Base-by-base conservation (phyloP, 2,888 invertebrate genomes). In the Leptogaster cylindrica region DNA sequence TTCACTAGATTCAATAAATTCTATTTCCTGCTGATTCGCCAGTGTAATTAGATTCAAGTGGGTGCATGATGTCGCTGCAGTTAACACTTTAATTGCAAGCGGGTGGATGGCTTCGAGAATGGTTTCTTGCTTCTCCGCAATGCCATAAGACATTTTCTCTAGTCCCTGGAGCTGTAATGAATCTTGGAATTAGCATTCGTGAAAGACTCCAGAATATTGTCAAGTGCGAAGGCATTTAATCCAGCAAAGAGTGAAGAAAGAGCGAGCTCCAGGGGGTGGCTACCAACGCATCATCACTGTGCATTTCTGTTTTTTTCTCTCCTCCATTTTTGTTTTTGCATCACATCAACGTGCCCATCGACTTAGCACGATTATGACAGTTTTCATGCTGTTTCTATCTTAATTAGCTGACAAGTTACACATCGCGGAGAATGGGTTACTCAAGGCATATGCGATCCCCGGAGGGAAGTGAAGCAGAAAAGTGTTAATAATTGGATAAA, bases 41-140 rank as follows among this genome's bases (percentile, higher is more conserved):
- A 3, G 18, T 51, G n/a, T 31, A 52, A 33, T 52, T 52, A 52
- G 18, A 33, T 33, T 31, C 52, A 52, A 52, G 52, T 52, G 52
- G 52, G 16, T 52, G 52, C 31, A 52, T 52, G 52, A 52, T 52
- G 52, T 52, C 52, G 33, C 18, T 33, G 31, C 33, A 52, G 33
- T 52, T 52, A 16, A 52, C 52, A 52, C 52, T 52, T 27, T 16
- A 27, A 27, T 50, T 33, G 1, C 8, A 33, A 20, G 33, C 6
- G 14, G 8, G 14, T n/a, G 52, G 27, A 16, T 28, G 18, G 28
- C 23, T 23, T 5, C n/a, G 10, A 18, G 12, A 44, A 23, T 2
- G 20, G 10, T 12, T 44, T 6, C 20, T 16, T 12, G 44, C 44
- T 7, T 8, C 44, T 18, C 16, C 46, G 46, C 46, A 12, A 25